phyloP scores from a whole-genome alignment of 1,140 invertebrate genomes.

The Aphelenchoides fujianensis region DNA sequence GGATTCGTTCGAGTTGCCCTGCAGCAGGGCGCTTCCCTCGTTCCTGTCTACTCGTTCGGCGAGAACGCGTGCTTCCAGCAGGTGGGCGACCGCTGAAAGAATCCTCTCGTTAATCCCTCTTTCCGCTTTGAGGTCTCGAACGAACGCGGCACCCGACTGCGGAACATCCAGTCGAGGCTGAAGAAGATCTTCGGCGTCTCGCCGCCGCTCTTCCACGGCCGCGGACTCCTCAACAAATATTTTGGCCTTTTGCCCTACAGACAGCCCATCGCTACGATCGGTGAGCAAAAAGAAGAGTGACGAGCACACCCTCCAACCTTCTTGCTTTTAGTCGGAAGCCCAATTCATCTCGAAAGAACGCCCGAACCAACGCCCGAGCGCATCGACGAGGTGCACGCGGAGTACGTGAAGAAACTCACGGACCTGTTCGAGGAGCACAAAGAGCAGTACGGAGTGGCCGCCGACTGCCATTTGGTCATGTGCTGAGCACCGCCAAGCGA shows the following conservation, averaged over 20 bases:
- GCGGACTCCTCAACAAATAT: slow-evolving; percentile 64
- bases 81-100: slow-evolving; percentile 10
- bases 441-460: slow-evolving; percentile 69
- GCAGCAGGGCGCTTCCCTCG: slow-evolving; percentile 57
- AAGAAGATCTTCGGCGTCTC: slow-evolving; percentile 63
- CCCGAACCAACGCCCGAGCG: slow-evolving; percentile 72
- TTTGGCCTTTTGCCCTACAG: slow-evolving; percentile 67
- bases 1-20: slow-evolving; percentile 64
- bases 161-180: slow-evolving; percentile 61
- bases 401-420: slow-evolving; percentile 71
- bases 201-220: slow-evolving; percentile 62
- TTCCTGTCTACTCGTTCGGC: slow-evolving; percentile 65
- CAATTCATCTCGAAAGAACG: slow-evolving; percentile 73
- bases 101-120: not conserved
- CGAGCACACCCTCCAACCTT: no score
- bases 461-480: slow-evolving; percentile 14
- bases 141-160: slow-evolving; percentile 60
- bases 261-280: slow-evolving; percentile 58
- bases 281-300: no score
- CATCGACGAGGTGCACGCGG: slow-evolving; percentile 73
- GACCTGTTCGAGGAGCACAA: slow-evolving; percentile 79
- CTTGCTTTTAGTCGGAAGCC: slow-evolving; percentile 75
- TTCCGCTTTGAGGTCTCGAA: slow-evolving; percentile 35
- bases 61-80: slow-evolving; percentile 63
- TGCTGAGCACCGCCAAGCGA: no score